phyloP scores from a whole-genome alignment of 2,888 invertebrate species.

The Chrysina gloriosa region DNA sequence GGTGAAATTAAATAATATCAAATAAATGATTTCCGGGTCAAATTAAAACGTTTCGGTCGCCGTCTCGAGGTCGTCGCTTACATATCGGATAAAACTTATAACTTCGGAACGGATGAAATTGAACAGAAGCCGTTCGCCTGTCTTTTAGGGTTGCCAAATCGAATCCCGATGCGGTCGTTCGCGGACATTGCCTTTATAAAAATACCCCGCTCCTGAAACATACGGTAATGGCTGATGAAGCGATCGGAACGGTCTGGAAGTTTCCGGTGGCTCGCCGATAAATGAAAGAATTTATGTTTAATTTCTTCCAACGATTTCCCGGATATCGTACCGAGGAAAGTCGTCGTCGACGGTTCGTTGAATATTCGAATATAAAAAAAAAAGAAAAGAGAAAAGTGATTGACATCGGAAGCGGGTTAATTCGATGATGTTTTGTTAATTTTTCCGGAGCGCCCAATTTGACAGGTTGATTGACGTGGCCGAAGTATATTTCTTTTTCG shows the following conservation, averaged over 20 bases:
- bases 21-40: slow-evolving; percentile 3
- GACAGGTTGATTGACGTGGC: slow-evolving; percentile 20
- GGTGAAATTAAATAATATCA: too few species aligned
- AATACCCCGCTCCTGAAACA: slow-evolving; percentile 32
- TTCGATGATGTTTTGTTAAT: slow-evolving; percentile 17
- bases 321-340: neutral
- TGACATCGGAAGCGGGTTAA: slow-evolving; percentile 15
- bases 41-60: slow-evolving; percentile 10
- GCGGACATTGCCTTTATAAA: slow-evolving; percentile 32
- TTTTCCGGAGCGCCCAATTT: slow-evolving; percentile 8
- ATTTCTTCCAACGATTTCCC: slow-evolving; percentile 32
- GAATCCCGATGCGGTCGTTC: slow-evolving; percentile 38
- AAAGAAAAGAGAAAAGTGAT: too few species aligned
- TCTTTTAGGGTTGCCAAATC: slow-evolving; percentile 22
- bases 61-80: neutral
- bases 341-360: neutral
- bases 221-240: slow-evolving; percentile 36
- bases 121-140: slow-evolving; percentile 25
- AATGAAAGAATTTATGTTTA: slow-evolving; percentile 32
- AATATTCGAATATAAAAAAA: slow-evolving; percentile 9
- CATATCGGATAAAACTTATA: slow-evolving; percentile 26
- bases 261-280: slow-evolving; percentile 20
- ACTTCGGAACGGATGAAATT: slow-evolving; percentile 31
- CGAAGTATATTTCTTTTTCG: slow-evolving; percentile 1
- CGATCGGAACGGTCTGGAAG: slow-evolving; percentile 23